A percentile compares a stretch with the other conserved stretches of the same genome.
Conservation (phyloP, 30 jellyfish, hydroid and myxozoan genomes). For the Aurelia sp. region DNA sequence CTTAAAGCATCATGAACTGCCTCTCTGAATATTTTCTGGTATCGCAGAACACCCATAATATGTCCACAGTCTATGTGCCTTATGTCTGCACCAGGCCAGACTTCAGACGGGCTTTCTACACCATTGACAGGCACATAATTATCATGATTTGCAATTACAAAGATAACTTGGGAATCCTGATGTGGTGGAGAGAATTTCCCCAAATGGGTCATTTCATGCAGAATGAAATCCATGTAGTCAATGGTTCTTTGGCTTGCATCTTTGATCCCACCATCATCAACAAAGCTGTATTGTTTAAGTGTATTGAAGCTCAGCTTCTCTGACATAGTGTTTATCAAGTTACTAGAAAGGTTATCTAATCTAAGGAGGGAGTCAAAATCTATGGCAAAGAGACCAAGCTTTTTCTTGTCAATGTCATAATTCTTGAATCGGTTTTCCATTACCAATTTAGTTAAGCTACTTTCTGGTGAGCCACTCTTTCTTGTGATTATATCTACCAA, state of each 20-base stretch:
- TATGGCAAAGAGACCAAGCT: slow-evolving; percentile 67
- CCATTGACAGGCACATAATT: slow-evolving; percentile 77
- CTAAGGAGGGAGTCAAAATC: slow-evolving; percentile 64
- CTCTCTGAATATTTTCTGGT: slow-evolving; percentile 77
- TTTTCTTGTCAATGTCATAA: slow-evolving; percentile 63
- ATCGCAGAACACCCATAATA: slow-evolving; percentile 76
- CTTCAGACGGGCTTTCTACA: slow-evolving; percentile 68
- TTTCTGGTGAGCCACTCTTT: background rate
- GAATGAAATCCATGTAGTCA: slow-evolving; percentile 74
- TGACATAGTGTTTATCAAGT: slow-evolving; percentile 41
- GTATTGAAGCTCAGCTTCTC: slow-evolving; percentile 69
- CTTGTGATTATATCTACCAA: slow-evolving; percentile 16
- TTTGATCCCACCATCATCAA: slow-evolving; percentile 18
- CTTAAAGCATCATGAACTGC: slow-evolving; percentile 88
- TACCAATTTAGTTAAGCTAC: slow-evolving; percentile 1
- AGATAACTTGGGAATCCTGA: slow-evolving; percentile 61
- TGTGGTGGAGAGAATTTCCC: slow-evolving; percentile 75
- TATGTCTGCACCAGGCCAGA: slow-evolving; percentile 73
- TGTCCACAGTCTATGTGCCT: slow-evolving; percentile 94
- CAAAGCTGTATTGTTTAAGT: slow-evolving; percentile 43
- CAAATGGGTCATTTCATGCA: slow-evolving; percentile 86
- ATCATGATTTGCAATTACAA: slow-evolving; percentile 86
- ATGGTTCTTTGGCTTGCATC: slow-evolving; percentile 60
- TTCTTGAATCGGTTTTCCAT: slow-evolving; percentile 9
- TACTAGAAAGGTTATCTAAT: slow-evolving; percentile 51